phyloP scores from a whole-genome alignment of 2,113 vertebrate species.

The Trachemys scripta region DNA sequence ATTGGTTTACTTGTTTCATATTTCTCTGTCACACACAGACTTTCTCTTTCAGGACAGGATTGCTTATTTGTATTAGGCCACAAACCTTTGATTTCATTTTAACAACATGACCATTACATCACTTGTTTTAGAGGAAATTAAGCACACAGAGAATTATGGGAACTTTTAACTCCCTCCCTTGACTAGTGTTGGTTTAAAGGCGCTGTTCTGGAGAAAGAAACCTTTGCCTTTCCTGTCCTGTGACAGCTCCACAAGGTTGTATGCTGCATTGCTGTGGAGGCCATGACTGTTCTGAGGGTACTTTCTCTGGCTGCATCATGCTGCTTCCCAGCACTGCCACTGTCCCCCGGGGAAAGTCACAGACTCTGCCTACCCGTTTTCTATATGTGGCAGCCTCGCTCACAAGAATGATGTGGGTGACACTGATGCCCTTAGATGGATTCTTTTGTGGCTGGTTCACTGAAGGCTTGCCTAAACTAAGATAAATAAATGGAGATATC shows the following conservation, averaged over 20 bases:
- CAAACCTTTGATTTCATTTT: background rate
- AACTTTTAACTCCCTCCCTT: background rate
- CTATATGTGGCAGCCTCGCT: background rate
- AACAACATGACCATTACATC: background rate
- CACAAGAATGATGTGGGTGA: fast-evolving
- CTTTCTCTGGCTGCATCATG: background rate
- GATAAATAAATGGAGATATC: too few relatives aligned
- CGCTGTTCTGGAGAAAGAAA: background rate
- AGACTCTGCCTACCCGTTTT: background rate
- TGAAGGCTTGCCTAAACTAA: background rate
- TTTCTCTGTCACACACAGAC: background rate
- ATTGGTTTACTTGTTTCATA: background rate
- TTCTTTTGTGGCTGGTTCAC: background rate
- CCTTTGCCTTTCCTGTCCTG: background rate
- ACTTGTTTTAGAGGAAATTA: background rate
- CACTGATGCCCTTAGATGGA: background rate
- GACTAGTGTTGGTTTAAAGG: background rate
- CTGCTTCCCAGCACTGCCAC: fast-evolving
- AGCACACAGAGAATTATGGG: fast-evolving
- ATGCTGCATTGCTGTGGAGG: background rate
- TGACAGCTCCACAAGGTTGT: background rate
- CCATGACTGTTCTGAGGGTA: background rate
- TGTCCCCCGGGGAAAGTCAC: fast-evolving
- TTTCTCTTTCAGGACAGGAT: background rate
- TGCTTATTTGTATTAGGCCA: background rate